These are phyloP conservation scores for Papilio elwesi DNA, from an alignment of 2,888 invertebrate genomes.

Conservation along the genomic window DNA sequence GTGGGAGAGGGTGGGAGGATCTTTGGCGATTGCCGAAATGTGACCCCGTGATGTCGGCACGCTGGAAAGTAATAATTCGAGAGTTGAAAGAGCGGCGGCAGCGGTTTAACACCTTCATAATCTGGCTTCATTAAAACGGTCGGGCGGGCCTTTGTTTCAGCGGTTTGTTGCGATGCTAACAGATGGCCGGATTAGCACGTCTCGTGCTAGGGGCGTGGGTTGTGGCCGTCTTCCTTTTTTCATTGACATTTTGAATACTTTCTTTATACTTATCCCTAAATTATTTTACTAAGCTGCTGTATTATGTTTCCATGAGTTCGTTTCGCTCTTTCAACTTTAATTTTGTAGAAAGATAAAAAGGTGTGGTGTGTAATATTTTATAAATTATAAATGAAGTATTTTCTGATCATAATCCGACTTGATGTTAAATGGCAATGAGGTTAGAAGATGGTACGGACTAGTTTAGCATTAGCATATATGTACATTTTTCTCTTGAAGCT, in stretches of 20 bases:
- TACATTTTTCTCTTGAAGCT: too few relatives aligned
- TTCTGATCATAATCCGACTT: too few relatives aligned
- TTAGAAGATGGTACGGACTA: too few relatives aligned
- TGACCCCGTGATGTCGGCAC: constrained; percentile 73
- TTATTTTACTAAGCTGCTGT: constrained; percentile 28
- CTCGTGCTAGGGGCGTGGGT: constrained; percentile 62
- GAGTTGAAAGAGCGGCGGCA: constrained; percentile 78
- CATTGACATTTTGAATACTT: constrained; percentile 34
- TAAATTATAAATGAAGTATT: background rate
- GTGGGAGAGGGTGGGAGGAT: constrained; percentile 65
- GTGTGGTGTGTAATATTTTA: background rate
- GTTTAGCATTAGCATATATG: background rate
- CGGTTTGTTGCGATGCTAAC: constrained; percentile 78
- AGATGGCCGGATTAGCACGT: constrained; percentile 81
- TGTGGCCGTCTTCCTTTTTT: constrained; percentile 49
- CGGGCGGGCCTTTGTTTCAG: constrained; percentile 82
- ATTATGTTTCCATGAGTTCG: constrained; percentile 2
- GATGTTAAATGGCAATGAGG: too few relatives aligned
- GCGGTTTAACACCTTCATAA: constrained; percentile 84
- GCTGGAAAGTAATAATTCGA: constrained; percentile 80
- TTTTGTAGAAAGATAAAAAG: background rate
- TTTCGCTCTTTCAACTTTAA: background rate
- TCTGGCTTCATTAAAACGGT: constrained; percentile 80
- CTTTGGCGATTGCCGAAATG: constrained; percentile 76
- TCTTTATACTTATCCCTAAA: constrained; percentile 33